Base-by-base conservation (phyloP, 2,113 vertebrate species). In the Ammodytes dubius region DNA sequence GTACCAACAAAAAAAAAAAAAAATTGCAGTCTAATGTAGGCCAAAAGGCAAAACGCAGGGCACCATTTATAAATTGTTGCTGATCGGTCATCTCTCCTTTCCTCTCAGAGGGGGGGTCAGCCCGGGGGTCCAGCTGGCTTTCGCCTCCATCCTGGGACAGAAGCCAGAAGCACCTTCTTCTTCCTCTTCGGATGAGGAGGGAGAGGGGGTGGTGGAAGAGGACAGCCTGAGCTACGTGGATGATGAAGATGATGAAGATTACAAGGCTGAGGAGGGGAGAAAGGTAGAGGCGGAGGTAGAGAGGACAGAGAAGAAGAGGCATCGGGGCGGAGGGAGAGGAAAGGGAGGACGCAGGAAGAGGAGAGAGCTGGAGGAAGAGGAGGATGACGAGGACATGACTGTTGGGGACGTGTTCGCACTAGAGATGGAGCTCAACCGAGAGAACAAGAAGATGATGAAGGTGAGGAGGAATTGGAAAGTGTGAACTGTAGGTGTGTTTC, bases 401-500 rank as follows among this genome's bases (percentile, higher is more conserved):
- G 97, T 97, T 1, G 98, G 98, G 3, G 98, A 99, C 7, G 97
- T 99, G 39, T 98, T 99, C 69, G 96, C 96, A 0, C 89, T 99
- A 90, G 98, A 99, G 93, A 98, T 99, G 97, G 97, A 99, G 67
- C 96, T 99, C 61, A 97, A 97, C 89, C 94, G 98, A 54, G 98
- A 99, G 91, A 99, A 97, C 87, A 99, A 97, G 91, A 99, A 98
- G 93, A 97, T 99, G 96, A 97, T 99, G 97, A 99, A 95, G 95
- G 98, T 96, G 93, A 95, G 93, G 37, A 46, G 35, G 53, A 47
- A 89, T 88, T 1, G 93, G 88, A 12, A 93, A 17, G 45, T 47
- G 15, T 19, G 35, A 1, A 27, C 27, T 27, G 27, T 14, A 0
- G 1, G 13, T 66, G 50, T 65, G 4, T 45, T 46, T 4, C 46